Percentiles rank a stretch among this genome's conserved stretches.
phyloP scores from a whole-genome alignment of 2,113 vertebrate genomes.

The Aspiorhynchus laticeps region DNA sequence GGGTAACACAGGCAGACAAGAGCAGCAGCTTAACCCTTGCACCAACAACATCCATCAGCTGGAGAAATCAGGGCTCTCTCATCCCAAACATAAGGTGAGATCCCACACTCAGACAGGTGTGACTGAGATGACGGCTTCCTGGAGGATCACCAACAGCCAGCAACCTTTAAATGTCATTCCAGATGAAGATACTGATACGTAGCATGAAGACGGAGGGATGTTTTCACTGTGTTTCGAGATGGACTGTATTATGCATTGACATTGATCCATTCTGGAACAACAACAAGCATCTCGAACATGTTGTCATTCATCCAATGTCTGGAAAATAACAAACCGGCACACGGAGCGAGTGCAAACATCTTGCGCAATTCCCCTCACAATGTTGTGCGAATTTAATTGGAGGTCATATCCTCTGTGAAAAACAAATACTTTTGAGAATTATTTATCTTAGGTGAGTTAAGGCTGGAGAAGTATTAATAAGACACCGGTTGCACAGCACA shows the following conservation, averaged over 20 bases:
- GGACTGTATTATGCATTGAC: constrained; percentile 44
- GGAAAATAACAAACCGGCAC: constrained; percentile 11
- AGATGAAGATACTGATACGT: constrained; percentile 46
- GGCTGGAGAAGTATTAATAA: constrained; percentile 21
- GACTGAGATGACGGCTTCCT: constrained; percentile 42
- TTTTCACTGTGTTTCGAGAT: constrained; percentile 29
- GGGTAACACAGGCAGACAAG: constrained; percentile 38
- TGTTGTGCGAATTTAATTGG: constrained; percentile 32
- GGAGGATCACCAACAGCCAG: constrained; percentile 18
- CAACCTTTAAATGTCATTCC: constrained; percentile 58
- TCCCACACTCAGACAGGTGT: constrained; percentile 52
- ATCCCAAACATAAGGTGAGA: constrained; percentile 28
- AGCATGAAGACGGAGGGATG: constrained; percentile 9
- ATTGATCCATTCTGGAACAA: constrained; percentile 26
- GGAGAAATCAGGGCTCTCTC: constrained; percentile 33
- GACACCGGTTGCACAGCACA: constrained; percentile 31
- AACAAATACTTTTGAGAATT: constrained; percentile 31
- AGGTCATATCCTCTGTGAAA: constrained; percentile 15
- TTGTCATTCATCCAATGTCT: constrained; percentile 41
- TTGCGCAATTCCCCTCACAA: not conserved
- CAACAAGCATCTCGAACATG: constrained; percentile 35
- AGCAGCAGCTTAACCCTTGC: constrained; percentile 57
- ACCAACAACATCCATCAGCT: constrained; percentile 52
- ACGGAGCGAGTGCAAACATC: not conserved
- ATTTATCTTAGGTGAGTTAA: constrained; percentile 4